Conservation (phyloP, 1,140 invertebrate species). For the Hyles vespertilio region DNA sequence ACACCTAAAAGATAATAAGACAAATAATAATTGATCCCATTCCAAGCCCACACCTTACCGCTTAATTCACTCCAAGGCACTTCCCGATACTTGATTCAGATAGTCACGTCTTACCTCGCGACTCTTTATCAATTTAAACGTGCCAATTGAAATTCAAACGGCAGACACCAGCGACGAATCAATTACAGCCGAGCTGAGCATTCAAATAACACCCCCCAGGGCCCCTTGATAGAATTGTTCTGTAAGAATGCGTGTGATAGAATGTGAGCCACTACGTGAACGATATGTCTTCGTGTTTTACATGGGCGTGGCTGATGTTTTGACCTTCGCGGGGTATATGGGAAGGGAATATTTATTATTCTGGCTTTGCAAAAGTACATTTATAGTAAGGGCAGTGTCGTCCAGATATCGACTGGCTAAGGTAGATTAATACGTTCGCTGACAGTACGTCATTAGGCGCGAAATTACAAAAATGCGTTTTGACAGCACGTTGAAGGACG, state of each 20-base stretch:
- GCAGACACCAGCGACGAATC: conserved; percentile 48
- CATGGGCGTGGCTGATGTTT: background rate
- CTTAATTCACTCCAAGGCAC: too few relatives aligned
- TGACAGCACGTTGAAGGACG: too few relatives aligned
- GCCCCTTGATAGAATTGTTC: conserved; percentile 60
- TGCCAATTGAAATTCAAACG: conserved; percentile 62
- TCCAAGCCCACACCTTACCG: background rate
- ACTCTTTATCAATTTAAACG: conserved; percentile 63
- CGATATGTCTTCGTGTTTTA: conserved; percentile 21
- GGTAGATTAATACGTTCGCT: too few relatives aligned
- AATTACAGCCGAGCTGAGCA: conserved; percentile 52
- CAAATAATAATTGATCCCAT: background rate
- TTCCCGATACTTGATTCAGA: conserved; percentile 11
- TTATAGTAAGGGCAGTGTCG: too few relatives aligned
- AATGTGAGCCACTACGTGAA: conserved; percentile 50
- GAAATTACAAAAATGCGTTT: too few relatives aligned
- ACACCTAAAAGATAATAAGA: too few relatives aligned
- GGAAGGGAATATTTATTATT: too few relatives aligned
- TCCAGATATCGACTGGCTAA: too few relatives aligned
- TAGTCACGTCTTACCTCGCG: conserved; percentile 22
- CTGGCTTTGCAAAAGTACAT: too few relatives aligned
- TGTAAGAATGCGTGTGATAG: conserved; percentile 66
- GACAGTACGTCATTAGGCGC: too few relatives aligned
- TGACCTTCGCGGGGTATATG: too few relatives aligned
- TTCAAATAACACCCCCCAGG: conserved; percentile 50